A percentile compares a stretch with the other conserved stretches of the same genome.
Evolutionary conservation across 2,113 vertebrate species (phyloP).

Genomic region (Oncorhynchus tshawytscha): DNA sequence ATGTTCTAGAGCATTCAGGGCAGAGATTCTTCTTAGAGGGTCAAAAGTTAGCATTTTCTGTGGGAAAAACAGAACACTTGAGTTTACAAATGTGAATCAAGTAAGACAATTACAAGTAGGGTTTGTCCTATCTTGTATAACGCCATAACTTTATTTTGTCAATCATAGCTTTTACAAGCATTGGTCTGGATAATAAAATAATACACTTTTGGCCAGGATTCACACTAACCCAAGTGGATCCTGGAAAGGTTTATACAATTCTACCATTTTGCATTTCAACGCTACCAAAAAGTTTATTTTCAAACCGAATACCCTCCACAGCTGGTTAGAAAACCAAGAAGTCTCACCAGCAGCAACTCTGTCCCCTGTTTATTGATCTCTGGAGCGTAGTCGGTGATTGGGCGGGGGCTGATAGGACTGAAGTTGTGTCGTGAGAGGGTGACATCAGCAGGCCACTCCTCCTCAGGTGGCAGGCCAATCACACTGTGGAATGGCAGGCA

Average conservation of each 20-base stretch:
- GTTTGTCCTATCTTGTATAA: too few species aligned
- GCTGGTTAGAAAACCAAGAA: slow-evolving; percentile 8
- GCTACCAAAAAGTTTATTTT: too few species aligned
- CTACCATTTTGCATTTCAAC: background rate
- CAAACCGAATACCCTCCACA: background rate
- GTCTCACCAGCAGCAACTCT: slow-evolving; percentile 79
- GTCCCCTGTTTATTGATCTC: slow-evolving; percentile 80
- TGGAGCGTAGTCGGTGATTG: slow-evolving; percentile 79
- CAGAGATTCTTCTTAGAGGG: slow-evolving; percentile 83
- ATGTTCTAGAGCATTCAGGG: slow-evolving; percentile 79
- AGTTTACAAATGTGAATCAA: too few species aligned
- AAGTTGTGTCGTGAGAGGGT: slow-evolving; percentile 81
- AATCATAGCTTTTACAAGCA: background rate
- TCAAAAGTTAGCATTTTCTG: slow-evolving; percentile 89
- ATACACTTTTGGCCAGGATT: background rate
- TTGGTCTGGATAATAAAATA: too few species aligned
- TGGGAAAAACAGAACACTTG: slow-evolving; percentile 21
- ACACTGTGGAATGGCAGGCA: slow-evolving; percentile 58
- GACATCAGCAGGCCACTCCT: slow-evolving; percentile 82
- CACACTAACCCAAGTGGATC: background rate
- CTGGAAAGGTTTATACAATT: background rate
- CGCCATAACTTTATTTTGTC: background rate
- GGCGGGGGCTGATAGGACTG: slow-evolving; percentile 67
- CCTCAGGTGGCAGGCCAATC: slow-evolving; percentile 77
- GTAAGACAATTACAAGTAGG: too few species aligned